Base-by-base conservation (phyloP, 2,888 invertebrate genomes). In the Hyalella azteca region DNA sequence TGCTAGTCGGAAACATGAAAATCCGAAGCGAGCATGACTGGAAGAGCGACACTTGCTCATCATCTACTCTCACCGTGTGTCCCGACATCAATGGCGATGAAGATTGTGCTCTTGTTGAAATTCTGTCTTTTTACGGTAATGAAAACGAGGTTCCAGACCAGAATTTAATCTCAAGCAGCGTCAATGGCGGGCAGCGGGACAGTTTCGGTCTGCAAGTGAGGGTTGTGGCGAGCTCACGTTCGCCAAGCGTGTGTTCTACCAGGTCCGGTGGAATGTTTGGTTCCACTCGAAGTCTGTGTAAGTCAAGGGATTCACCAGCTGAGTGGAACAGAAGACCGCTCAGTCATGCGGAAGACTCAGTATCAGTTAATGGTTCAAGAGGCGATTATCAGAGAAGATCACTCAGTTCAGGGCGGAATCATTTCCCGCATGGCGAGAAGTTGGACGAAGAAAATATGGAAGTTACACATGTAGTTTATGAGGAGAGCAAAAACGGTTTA, bases 21-120 rank as follows among this genome's bases (percentile, higher is more conserved):
- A 9, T 45, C 66, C 66, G 19, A 5, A 11, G 19, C 66, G 19
- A 36, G 36, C 36, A 66, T 4, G 66, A 29, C 66, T 66, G 66
- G 66, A 29, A 36, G 36, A 19, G 36, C 7, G 36, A n/a, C 66
- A 66, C 36, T 19, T n/a, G 66, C 4, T 66, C 36, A 5, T 66
- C 66, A 15, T 66, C 66, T 11, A 66, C 66, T 1, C 4, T 36
- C 7, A 66, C 66, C 66, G 66, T 66, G 22, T 66, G 66, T 36
- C 66, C 66, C 5, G 66, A 66, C 66, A 66, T 36, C 66, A 66
- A 36, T 36, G 29, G 36, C 36, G 66, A 66, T 36, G 66, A 66
- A 22, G 66, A 66, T 19, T 66, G 66, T 19, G 66, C 66, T 7
- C 9, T 66, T 13, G 66, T 66, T 19, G 66, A 66, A 29, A 66